These are phyloP conservation scores for Oncorhynchus mykiss DNA, from an alignment of 2,113 vertebrate genomes.

Conservation along the genomic window DNA sequence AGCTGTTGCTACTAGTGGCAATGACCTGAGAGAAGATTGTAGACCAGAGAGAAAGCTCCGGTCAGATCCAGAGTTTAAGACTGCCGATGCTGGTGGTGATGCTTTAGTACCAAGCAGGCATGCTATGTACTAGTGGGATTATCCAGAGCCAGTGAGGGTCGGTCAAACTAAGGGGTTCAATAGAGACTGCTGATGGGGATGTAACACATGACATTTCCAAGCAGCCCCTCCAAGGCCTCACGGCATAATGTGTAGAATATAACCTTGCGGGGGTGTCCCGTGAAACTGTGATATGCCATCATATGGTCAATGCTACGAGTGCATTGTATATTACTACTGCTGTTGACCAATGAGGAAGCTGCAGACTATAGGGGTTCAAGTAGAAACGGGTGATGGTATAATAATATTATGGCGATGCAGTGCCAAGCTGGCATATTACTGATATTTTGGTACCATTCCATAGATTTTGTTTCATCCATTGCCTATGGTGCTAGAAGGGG, in stretches of 20 bases:
- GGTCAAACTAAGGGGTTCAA: background rate
- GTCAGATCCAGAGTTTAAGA: background rate
- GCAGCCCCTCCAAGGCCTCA: too few relatives aligned
- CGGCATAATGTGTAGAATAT: too few relatives aligned
- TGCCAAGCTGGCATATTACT: background rate
- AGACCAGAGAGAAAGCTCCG: background rate
- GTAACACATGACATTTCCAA: too few relatives aligned
- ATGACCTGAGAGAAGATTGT: constrained; percentile 19
- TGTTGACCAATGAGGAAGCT: background rate
- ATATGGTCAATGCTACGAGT: too few relatives aligned
- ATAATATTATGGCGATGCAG: background rate
- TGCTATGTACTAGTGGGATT: background rate
- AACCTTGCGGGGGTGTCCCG: too few relatives aligned
- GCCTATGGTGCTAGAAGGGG: too few relatives aligned
- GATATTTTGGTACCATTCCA: too few relatives aligned
- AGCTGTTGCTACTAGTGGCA: constrained; percentile 3
- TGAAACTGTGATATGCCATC: too few relatives aligned
- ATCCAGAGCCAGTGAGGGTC: background rate
- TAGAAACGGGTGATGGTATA: constrained; percentile 16
- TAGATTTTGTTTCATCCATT: too few relatives aligned
- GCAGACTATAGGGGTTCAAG: constrained; percentile 33
- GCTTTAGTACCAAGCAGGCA: too few relatives aligned
- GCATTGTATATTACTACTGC: too few relatives aligned
- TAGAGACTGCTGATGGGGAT: background rate
- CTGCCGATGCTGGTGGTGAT: too few relatives aligned